These are phyloP conservation scores for Mesocricetus auratus DNA, from an alignment of 2,113 vertebrate genomes.

Conservation along the genomic window DNA sequence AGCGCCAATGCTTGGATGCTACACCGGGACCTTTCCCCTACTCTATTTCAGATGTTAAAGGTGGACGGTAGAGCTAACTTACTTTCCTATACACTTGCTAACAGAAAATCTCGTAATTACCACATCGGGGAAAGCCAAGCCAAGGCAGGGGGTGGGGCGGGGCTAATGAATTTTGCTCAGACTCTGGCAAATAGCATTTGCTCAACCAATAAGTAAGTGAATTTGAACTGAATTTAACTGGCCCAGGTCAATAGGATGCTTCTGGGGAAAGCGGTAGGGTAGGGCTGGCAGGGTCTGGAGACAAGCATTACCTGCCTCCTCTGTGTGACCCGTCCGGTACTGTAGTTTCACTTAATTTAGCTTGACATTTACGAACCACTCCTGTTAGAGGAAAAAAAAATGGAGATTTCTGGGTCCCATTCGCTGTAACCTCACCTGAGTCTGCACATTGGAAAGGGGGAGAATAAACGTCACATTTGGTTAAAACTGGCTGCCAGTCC, in stretches of 20 bases:
- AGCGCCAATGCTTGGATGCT: background rate
- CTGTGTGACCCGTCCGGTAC: background rate
- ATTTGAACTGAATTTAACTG: constrained; percentile 64
- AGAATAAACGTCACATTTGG: constrained; percentile 37
- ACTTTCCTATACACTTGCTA: background rate
- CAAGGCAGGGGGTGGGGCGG: rapidly evolving
- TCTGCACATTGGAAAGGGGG: background rate
- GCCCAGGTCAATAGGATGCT: constrained; percentile 51
- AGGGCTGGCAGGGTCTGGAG: background rate
- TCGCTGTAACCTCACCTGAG: constrained; percentile 63
- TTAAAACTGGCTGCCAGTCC: background rate
- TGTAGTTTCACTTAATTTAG: constrained; percentile 59
- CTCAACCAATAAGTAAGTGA: constrained; percentile 4
- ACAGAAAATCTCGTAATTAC: constrained; percentile 20
- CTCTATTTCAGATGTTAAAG: constrained; percentile 52
- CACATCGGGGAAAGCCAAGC: background rate
- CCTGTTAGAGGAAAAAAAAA: constrained; percentile 57
- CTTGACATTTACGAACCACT: constrained; percentile 67
- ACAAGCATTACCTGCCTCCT: background rate
- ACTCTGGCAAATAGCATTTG: constrained; percentile 51
- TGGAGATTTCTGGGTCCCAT: constrained; percentile 49
- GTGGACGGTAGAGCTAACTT: background rate
- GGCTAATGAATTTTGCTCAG: constrained; percentile 44
- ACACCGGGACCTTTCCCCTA: background rate
- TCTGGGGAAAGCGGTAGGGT: constrained; percentile 15